Evolutionary conservation across 2,113 vertebrate genomes (phyloP).

Genomic region (Malurus cyaneus): DNA sequence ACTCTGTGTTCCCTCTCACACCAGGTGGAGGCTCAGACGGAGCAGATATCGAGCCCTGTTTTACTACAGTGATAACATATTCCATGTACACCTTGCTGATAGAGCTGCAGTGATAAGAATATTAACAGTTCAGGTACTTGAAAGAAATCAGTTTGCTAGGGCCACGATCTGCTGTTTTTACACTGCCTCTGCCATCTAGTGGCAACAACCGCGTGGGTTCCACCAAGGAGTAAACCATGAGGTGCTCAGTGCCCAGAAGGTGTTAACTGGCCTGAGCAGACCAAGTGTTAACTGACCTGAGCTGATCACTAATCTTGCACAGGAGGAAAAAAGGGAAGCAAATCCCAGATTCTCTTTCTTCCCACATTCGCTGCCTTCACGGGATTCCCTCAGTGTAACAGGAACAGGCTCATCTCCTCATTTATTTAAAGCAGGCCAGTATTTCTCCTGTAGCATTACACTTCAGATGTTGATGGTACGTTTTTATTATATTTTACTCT

Average conservation of each 20-base stretch:
- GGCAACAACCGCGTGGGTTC: background rate
- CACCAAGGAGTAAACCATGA: fast-evolving
- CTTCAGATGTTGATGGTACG: background rate
- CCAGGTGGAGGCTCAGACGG: background rate
- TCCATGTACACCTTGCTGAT: background rate
- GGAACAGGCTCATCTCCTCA: background rate
- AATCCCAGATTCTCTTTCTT: background rate
- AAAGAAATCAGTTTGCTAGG: fast-evolving
- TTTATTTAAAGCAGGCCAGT: background rate
- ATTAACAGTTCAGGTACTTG: background rate
- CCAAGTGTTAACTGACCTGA: fast-evolving
- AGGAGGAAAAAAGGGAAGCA: background rate
- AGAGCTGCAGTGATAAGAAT: fast-evolving
- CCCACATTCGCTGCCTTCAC: background rate
- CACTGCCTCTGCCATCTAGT: slow-evolving; percentile 67
- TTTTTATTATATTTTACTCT: background rate
- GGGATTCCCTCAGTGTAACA: background rate
- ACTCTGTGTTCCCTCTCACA: background rate
- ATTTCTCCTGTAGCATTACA: background rate
- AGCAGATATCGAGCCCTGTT: background rate
- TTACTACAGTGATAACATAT: fast-evolving
- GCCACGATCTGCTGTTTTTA: background rate
- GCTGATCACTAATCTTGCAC: background rate
- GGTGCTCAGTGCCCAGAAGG: background rate
- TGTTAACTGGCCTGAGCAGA: background rate